Conservation (phyloP, 2,797 vertebrate genomes). For the Acestrorhynchus altus region DNA sequence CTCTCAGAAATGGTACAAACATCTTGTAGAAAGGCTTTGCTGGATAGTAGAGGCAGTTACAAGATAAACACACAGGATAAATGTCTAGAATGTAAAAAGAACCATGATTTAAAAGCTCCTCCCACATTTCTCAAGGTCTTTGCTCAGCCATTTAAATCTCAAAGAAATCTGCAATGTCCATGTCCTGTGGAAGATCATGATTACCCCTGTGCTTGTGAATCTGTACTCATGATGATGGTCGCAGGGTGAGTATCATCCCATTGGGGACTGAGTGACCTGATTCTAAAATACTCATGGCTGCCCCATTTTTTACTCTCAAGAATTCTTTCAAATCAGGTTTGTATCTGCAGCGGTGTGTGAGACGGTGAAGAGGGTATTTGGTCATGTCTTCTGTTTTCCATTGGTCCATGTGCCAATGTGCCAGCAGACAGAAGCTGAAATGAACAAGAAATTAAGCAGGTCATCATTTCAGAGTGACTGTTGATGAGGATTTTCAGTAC, state of each 20-base stretch:
- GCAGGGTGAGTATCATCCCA: conserved; percentile 28
- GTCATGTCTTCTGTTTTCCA: neutral
- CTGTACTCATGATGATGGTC: conserved; percentile 20
- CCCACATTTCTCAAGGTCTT: neutral
- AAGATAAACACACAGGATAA: no score
- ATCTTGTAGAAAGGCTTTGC: no score
- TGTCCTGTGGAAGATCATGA: neutral
- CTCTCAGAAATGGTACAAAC: no score
- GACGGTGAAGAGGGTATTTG: neutral
- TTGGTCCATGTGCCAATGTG: neutral
- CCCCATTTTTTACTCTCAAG: conserved; percentile 39
- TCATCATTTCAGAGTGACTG: neutral
- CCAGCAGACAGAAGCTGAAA: neutral
- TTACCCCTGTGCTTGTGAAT: conserved; percentile 3
- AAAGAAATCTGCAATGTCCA: neutral
- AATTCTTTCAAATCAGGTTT: conserved; percentile 37
- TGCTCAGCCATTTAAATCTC: neutral
- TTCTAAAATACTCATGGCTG: conserved; percentile 54
- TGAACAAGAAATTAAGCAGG: neutral
- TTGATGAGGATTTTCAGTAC: neutral
- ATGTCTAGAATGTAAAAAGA: no score
- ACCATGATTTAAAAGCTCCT: neutral
- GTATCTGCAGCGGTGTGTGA: neutral
- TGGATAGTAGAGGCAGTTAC: no score
- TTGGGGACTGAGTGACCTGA: conserved; percentile 46